Conservation (phyloP, 1,140 invertebrate species). For the Sogatella furcifera region DNA sequence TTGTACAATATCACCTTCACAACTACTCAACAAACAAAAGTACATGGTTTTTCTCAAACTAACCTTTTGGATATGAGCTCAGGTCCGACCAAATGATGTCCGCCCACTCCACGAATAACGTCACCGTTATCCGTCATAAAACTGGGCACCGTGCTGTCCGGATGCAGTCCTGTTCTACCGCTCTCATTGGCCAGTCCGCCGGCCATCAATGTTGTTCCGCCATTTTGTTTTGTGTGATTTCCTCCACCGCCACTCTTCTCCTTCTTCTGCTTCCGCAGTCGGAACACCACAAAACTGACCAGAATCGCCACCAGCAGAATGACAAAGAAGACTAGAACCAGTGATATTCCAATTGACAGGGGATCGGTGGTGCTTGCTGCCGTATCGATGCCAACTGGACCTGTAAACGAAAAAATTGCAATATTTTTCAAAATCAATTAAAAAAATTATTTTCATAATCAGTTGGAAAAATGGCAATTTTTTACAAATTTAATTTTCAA, state of each 20-base stretch:
- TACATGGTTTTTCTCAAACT: neutral
- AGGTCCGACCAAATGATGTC: conserved; percentile 59
- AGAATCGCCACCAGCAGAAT: conserved; percentile 78
- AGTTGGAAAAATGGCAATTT: too few species aligned
- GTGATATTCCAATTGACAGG: conserved; percentile 76
- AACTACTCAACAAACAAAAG: too few species aligned
- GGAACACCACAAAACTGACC: conserved; percentile 80
- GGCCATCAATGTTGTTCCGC: conserved; percentile 38
- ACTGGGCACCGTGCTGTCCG: conserved; percentile 36
- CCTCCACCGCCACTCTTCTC: conserved; percentile 56
- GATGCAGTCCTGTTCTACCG: conserved; percentile 25
- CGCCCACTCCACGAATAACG: conserved; percentile 50
- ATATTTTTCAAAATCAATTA: too few species aligned
- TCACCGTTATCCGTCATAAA: conserved; percentile 55
- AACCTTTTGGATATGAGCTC: conserved; percentile 70
- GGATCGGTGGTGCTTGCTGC: conserved; percentile 70
- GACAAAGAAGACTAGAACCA: conserved; percentile 90
- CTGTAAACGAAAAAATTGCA: conserved; percentile 26
- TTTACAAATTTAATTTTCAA: too few species aligned
- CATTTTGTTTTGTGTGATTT: conserved; percentile 39
- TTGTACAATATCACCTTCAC: too few species aligned
- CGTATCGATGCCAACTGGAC: conserved; percentile 56
- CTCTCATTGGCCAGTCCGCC: conserved; percentile 18
- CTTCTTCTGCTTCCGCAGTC: conserved; percentile 69
- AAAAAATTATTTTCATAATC: too few species aligned